Evolutionary conservation across 1,140 invertebrate genomes (phyloP), one percentile per base, ranked within the genome.

Genomic region (Papilio aristodemus): DNA sequence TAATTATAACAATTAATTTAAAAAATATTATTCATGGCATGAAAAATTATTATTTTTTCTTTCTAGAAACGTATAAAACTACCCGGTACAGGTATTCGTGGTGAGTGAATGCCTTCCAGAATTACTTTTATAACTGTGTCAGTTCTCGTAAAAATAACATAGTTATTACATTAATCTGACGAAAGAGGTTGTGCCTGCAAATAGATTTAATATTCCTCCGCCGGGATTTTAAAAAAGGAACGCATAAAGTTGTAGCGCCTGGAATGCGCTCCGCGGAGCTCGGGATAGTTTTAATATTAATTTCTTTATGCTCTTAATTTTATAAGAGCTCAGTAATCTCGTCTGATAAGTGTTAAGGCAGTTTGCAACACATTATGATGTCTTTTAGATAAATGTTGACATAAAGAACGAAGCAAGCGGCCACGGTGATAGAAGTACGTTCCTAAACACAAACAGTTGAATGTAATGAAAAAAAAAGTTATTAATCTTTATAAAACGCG

Each of bases 321-420:
- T 13, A 41, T 41, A n/a, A 14, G 39, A 43, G 41, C n/a, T 17
- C n/a, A 43, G n/a, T 43, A n/a, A 43, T 43, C n/a, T 43, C 41
- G 14, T 32, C 27, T 32, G 6, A 32, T 43, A 43, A 43, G 14
- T 14, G 14, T 43, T 43, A 43, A 43, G 14, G 41, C 14, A 43
- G n/a, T 43, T 43, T 17, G 14, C 14, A 32, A 32, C 27, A n/a
- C n/a, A n/a, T n/a, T n/a, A 32, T 32, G 27, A 32, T 32, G 27
- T 32, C 6, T 32, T 32, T 6, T n/a, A n/a, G n/a, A n/a, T n/a
- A n/a, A n/a, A n/a, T n/a, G n/a, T 32, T 32, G 27, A 6, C 27
- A 32, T 32, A 32, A 3, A 3, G 27, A 3, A 32, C 27, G 27
- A 32, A 6, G 27, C 6, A 32, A 32, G 27, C 27, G 27, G 6